phyloP scores from a whole-genome alignment of 2,113 vertebrate genomes.

The Rattus rattus region DNA sequence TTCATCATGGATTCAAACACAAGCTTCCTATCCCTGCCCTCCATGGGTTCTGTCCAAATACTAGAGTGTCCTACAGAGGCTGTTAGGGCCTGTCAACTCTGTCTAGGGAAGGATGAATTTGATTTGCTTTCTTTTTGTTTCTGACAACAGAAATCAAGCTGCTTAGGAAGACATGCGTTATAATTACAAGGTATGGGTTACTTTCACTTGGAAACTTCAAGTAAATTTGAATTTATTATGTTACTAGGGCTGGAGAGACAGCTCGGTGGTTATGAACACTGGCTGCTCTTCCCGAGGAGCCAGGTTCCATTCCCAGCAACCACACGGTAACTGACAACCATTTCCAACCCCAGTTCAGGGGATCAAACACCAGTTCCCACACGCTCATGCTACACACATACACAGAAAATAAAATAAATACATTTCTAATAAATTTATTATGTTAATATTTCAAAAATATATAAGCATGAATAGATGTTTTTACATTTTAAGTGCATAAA shows the following conservation, averaged over 20 bases:
- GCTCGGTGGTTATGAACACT: neutral
- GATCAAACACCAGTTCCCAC: neutral
- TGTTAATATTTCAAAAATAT: conserved; percentile 63
- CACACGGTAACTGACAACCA: neutral
- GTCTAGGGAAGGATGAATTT: conserved; percentile 90
- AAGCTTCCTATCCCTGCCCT: conserved; percentile 88
- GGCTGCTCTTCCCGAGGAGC: neutral
- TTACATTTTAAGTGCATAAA: conserved; percentile 39
- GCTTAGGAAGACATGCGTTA: conserved; percentile 86
- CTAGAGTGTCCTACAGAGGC: conserved; percentile 88
- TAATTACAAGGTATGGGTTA: conserved; percentile 90
- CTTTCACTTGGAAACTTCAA: conserved; percentile 60
- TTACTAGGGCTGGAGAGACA: conserved; percentile 10
- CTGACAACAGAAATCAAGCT: conserved; percentile 90
- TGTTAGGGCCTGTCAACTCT: conserved; percentile 90
- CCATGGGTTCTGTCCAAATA: conserved; percentile 90
- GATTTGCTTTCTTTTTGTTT: conserved; percentile 89
- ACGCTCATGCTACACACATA: neutral
- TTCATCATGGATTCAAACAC: conserved; percentile 70
- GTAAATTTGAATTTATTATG: conserved; percentile 57
- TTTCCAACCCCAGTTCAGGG: neutral
- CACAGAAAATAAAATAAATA: neutral
- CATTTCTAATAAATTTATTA: conserved; percentile 48
- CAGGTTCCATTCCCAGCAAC: neutral
- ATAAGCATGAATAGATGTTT: conserved; percentile 46